Percentiles rank a stretch among this genome's conserved stretches.
These are phyloP conservation scores for Stratiomys singularior DNA, from an alignment of 2,888 invertebrate genomes.

Conservation along the genomic window DNA sequence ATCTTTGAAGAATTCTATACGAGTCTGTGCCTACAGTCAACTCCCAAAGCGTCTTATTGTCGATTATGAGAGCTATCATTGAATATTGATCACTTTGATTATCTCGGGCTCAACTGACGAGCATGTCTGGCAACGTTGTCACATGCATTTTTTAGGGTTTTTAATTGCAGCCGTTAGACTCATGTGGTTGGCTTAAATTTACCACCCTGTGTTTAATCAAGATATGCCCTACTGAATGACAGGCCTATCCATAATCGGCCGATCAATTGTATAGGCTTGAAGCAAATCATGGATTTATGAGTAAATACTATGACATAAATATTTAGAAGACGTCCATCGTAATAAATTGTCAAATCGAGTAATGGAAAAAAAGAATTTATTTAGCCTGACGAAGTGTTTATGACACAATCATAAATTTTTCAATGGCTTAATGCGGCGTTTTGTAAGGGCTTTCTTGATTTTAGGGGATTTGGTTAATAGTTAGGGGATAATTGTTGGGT, in stretches of 20 bases:
- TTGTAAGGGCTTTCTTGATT: no score
- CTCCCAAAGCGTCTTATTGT: not conserved
- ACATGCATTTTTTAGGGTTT: not conserved
- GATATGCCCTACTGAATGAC: conserved; percentile 14
- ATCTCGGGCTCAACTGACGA: not conserved
- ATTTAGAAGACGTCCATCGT: not conserved
- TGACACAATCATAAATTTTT: no score
- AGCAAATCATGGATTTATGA: not conserved
- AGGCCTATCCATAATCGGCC: not conserved
- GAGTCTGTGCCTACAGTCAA: not conserved
- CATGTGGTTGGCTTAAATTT: not conserved
- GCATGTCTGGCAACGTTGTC: not conserved
- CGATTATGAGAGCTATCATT: not conserved
- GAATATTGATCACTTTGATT: not conserved
- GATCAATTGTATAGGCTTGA: not conserved
- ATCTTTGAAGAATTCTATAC: not conserved
- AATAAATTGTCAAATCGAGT: not conserved
- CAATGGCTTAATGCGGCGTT: no score
- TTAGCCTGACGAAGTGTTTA: no score
- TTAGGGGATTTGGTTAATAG: no score
- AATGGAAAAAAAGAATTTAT: no score
- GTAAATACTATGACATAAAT: not conserved
- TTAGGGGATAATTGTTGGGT: no score
- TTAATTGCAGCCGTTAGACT: not conserved
- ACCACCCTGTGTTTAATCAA: conserved; percentile 13